Percentiles rank a stretch among this genome's conserved stretches.
These are phyloP conservation scores for Babyrousa celebensis DNA, from an alignment of 2,797 vertebrate species.

Conservation along the genomic window DNA sequence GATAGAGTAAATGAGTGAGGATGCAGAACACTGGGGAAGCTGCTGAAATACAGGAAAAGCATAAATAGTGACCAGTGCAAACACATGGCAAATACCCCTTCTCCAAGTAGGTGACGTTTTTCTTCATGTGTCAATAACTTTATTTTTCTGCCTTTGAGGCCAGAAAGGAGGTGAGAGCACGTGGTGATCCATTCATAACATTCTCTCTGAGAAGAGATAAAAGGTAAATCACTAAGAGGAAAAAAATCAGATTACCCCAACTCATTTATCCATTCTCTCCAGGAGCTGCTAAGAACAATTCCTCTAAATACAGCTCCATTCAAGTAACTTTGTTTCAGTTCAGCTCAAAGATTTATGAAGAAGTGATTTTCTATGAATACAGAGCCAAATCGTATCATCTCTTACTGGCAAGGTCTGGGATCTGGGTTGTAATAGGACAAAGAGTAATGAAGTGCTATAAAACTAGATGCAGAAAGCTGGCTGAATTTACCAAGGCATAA, in stretches of 20 bases:
- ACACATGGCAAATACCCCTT: slow-evolving; percentile 82
- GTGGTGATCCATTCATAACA: slow-evolving; percentile 93
- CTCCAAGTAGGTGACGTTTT: slow-evolving; percentile 70
- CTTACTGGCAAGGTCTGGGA: neutral
- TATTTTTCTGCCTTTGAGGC: slow-evolving; percentile 87
- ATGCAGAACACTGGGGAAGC: neutral
- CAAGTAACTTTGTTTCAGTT: neutral
- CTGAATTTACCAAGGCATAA: neutral
- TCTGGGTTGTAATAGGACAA: neutral
- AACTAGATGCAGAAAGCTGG: slow-evolving; percentile 5
- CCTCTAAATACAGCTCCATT: slow-evolving; percentile 1
- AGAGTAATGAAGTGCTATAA: neutral
- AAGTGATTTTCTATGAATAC: neutral
- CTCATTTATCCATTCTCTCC: neutral
- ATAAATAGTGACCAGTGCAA: neutral
- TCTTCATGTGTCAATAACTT: slow-evolving; percentile 85
- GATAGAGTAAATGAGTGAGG: neutral
- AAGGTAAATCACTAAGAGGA: slow-evolving; percentile 21
- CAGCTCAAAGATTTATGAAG: slow-evolving; percentile 10
- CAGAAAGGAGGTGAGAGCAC: slow-evolving; percentile 91
- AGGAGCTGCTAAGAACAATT: neutral
- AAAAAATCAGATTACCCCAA: neutral
- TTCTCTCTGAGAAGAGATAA: slow-evolving; percentile 91
- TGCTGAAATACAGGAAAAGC: neutral
- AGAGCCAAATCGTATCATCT: neutral